Conservation (phyloP, 2,113 vertebrate genomes). For the Diadophis punctatus region DNA sequence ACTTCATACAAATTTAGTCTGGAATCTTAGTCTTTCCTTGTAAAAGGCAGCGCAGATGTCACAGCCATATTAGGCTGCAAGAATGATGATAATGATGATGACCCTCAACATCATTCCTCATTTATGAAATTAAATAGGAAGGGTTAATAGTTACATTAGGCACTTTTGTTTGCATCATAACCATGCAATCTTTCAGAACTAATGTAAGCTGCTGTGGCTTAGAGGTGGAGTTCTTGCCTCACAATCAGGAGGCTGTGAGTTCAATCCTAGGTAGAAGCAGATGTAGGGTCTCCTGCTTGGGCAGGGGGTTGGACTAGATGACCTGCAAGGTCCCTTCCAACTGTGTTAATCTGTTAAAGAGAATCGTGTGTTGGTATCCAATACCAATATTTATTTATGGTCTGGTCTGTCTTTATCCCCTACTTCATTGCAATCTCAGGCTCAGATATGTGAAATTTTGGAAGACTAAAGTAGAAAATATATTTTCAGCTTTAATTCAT, state of each 20-base stretch:
- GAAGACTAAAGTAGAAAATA: background rate
- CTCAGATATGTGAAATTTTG: background rate
- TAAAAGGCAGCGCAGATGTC: constrained; percentile 61
- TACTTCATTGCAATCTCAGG: background rate
- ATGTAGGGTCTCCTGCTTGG: too few relatives aligned
- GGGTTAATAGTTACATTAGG: background rate
- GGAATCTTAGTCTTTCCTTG: constrained; percentile 63
- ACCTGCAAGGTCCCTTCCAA: too few relatives aligned
- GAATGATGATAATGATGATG: constrained; percentile 35
- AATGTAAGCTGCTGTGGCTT: background rate
- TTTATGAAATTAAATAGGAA: background rate
- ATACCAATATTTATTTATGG: background rate
- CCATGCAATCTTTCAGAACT: background rate
- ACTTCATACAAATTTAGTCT: constrained; percentile 20
- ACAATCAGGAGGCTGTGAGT: too few relatives aligned
- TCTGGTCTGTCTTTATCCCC: background rate
- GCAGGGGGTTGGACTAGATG: too few relatives aligned
- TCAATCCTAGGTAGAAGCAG: too few relatives aligned
- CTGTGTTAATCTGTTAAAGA: background rate
- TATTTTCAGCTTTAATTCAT: background rate
- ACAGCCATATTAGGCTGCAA: constrained; percentile 53
- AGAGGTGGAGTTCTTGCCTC: too few relatives aligned
- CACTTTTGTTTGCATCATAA: background rate
- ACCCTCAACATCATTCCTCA: background rate
- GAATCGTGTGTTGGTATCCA: background rate